Evolutionary conservation across 2,888 invertebrate species (phyloP).

Genomic region (Ectobius pallidus): DNA sequence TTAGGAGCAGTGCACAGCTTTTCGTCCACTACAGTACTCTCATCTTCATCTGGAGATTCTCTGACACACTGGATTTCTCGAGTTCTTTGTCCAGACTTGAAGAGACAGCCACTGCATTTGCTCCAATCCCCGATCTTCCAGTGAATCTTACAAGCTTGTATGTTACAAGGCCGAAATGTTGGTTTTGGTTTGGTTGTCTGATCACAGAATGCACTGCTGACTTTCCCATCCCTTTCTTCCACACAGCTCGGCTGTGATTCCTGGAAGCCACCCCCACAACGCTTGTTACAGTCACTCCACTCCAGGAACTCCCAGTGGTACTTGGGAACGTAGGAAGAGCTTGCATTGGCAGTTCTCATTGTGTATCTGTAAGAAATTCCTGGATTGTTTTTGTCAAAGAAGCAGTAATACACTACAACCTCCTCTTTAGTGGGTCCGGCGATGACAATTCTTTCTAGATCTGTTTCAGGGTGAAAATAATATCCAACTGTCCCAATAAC

Average conservation of each 20-base stretch:
- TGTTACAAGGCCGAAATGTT: conserved; percentile 57
- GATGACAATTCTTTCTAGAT: conserved; percentile 63
- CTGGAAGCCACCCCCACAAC: conserved; percentile 79
- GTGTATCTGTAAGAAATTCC: background rate
- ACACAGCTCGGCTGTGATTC: conserved; percentile 62
- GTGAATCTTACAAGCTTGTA: conserved; percentile 55
- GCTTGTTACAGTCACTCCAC: conserved; percentile 79
- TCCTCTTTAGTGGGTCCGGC: conserved; percentile 67
- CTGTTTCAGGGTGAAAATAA: conserved; percentile 59
- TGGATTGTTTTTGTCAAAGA: background rate
- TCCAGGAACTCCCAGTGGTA: conserved; percentile 79
- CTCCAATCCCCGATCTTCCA: conserved; percentile 60
- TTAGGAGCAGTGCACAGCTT: background rate
- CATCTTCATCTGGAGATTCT: conserved; percentile 55
- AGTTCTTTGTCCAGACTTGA: conserved; percentile 52
- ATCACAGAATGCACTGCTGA: conserved; percentile 61
- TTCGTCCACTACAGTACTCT: conserved; percentile 51
- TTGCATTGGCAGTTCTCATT: conserved; percentile 65
- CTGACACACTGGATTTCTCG: conserved; percentile 59
- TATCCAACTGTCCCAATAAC: conserved; percentile 58
- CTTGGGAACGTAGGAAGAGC: conserved; percentile 58
- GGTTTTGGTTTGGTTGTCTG: conserved; percentile 54
- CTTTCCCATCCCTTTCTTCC: conserved; percentile 66
- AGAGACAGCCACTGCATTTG: conserved; percentile 57
- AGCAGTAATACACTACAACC: conserved; percentile 64